phyloP scores from a whole-genome alignment of 2,113 vertebrate species.

The Stigmatopora nigra region DNA sequence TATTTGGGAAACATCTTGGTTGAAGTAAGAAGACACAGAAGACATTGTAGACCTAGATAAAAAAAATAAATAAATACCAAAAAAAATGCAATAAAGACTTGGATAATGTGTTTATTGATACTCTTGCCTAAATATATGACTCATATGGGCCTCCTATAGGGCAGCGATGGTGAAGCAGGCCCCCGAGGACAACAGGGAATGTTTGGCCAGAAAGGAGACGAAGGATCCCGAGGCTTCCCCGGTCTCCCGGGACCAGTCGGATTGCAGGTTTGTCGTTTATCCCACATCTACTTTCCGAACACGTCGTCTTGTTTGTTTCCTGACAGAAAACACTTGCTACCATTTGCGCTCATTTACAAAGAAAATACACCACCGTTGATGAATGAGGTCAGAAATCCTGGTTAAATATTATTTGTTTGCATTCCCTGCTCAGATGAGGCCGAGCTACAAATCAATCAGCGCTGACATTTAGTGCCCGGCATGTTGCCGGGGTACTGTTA shows the following conservation, averaged over 20 bases:
- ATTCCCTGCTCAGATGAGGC: constrained; percentile 24
- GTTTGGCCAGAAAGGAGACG: constrained; percentile 98
- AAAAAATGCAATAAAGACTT: no score
- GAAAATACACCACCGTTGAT: constrained; percentile 55
- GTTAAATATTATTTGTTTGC: constrained; percentile 35
- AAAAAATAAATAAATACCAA: no score
- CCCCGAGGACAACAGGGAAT: constrained; percentile 96
- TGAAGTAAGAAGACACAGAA: no score
- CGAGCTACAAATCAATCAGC: constrained; percentile 49
- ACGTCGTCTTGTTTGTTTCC: constrained; percentile 1
- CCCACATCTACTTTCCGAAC: constrained; percentile 1
- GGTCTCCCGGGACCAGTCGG: constrained; percentile 92
- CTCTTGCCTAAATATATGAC: constrained; percentile 14
- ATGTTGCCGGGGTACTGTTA: constrained; percentile 27
- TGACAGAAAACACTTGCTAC: constrained; percentile 32
- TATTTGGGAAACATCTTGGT: no score
- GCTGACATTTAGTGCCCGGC: constrained; percentile 45
- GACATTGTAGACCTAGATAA: no score
- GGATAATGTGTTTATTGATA: constrained; percentile 8
- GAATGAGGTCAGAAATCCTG: constrained; percentile 44
- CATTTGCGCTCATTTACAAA: constrained; percentile 54
- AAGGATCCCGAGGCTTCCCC: constrained; percentile 91
- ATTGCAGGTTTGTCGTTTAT: constrained; percentile 75
- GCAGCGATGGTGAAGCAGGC: constrained; percentile 89
- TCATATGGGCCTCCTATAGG: constrained; percentile 65